Evolutionary conservation across 2,888 invertebrate genomes (phyloP), one percentile per base, ranked within the genome.

Genomic region (Alsophila aescularia): DNA sequence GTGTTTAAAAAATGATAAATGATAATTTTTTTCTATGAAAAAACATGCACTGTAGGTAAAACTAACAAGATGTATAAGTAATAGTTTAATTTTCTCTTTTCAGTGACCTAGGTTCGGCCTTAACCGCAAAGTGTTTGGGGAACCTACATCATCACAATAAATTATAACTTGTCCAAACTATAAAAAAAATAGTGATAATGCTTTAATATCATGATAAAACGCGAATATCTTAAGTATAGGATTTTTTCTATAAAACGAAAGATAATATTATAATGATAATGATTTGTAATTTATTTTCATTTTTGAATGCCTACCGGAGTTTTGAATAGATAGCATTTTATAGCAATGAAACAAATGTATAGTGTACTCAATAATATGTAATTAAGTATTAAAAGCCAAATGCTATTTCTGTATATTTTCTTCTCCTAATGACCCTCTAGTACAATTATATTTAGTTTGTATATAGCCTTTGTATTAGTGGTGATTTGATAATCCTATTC

Each of bases 351-450:
- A 87, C 85, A 87, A 87, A 88, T 90, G 90, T 90, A 90, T 90
- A 90, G 90, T 88, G 87, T 91, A 90, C 85, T 90, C 90, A 79
- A 89, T 89, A 89, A 87, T 84, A 87, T 90, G 84, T 90, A 87
- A 89, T 88, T 90, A 91, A 91, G 90, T 87, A 90, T 90, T 90
- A 91, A 91, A 91, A 90, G 87, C 89, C 89, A 90, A 90, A 90
- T 87, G 80, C 81, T 81, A 84, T 70, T 70, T 72, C 64, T 73
- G 73, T 78, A 75, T 77, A 79, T 81, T 72, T 71, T 76, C 77
- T 72, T 62, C 60, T 60, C 60, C 64, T 62, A 44, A 37, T 52
- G 55, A 50, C 55, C 58, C 59, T 66, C 41, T 53, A 39, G 14
- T 34, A 12, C 6, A n/a, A 36, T 36, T 55, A 10, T 36, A 24